phyloP scores from a whole-genome alignment of 2,888 invertebrate species.

The Dicranocentrus wangi region DNA sequence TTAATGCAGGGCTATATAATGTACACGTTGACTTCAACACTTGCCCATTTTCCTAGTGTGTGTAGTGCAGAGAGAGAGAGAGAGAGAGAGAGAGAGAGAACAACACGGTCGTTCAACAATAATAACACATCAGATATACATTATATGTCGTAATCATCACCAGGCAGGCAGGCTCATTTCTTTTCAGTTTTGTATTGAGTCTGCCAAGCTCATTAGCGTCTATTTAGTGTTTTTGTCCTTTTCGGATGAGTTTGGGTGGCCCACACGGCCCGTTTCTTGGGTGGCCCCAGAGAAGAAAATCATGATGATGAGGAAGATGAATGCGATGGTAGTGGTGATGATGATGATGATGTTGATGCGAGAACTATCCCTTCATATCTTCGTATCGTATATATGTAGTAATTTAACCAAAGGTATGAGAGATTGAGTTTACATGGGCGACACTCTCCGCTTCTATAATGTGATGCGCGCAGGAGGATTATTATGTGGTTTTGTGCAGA shows the following conservation, averaged over 20 bases:
- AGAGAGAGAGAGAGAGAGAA: background rate
- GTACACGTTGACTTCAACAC: slow-evolving; percentile 25
- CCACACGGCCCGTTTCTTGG: slow-evolving; percentile 71
- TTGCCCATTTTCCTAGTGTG: no score
- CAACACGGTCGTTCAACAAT: slow-evolving; percentile 42
- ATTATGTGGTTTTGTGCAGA: background rate
- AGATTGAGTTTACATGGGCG: no score
- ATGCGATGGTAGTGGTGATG: slow-evolving; percentile 28
- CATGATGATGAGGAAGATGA: slow-evolving; percentile 14
- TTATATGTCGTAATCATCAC: slow-evolving; percentile 64
- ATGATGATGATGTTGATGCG: background rate
- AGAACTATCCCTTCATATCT: slow-evolving; percentile 10
- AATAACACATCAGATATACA: slow-evolving; percentile 61
- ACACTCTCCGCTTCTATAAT: no score
- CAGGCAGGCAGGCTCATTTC: slow-evolving; percentile 51
- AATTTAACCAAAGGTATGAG: no score
- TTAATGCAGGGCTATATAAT: no score
- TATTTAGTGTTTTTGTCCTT: slow-evolving; percentile 73
- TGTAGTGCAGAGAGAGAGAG: background rate
- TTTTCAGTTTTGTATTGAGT: slow-evolving; percentile 56
- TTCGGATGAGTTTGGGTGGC: slow-evolving; percentile 72
- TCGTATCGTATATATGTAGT: slow-evolving; percentile 13
- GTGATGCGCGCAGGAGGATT: no score
- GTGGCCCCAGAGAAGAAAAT: slow-evolving; percentile 63
- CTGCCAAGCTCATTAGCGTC: slow-evolving; percentile 73